A percentile compares a stretch with the other conserved stretches of the same genome.
phyloP scores from a whole-genome alignment of 1,140 invertebrate species.

The Solenopsis fugax region DNA sequence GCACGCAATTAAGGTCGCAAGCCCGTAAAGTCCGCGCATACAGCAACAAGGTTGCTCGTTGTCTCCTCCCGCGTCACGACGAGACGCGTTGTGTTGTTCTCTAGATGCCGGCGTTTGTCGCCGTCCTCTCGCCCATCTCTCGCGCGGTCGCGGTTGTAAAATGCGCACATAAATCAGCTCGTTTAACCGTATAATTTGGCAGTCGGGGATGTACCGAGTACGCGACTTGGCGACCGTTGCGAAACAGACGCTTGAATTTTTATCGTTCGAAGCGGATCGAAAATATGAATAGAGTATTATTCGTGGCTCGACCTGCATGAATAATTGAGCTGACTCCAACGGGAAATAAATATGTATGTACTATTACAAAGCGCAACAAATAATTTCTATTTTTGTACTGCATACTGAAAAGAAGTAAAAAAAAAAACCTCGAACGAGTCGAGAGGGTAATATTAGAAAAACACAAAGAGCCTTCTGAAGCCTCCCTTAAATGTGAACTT shows the following conservation, averaged over 20 bases:
- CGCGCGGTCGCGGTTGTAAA: constrained; percentile 69
- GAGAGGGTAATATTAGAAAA: constrained; percentile 3
- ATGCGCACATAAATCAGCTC: constrained; percentile 83
- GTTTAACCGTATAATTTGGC: constrained; percentile 84
- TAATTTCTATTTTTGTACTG: neutral
- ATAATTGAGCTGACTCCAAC: neutral
- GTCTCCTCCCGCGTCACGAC: constrained; percentile 58
- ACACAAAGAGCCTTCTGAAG: neutral
- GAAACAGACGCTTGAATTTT: constrained; percentile 6
- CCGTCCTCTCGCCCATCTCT: constrained; percentile 31
- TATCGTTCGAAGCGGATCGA: neutral
- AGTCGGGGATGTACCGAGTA: constrained; percentile 58
- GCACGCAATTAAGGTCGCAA: constrained; percentile 70
- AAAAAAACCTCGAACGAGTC: neutral
- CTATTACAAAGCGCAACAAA: neutral
- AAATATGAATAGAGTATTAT: constrained; percentile 33
- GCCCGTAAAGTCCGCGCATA: constrained; percentile 43
- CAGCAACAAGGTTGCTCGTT: constrained; percentile 59
- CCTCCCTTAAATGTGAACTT: neutral
- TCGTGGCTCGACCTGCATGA: neutral
- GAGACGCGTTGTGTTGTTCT: constrained; percentile 5
- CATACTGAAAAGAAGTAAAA: neutral
- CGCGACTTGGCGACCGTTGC: constrained; percentile 21
- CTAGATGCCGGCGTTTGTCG: constrained; percentile 67
- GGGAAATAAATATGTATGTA: neutral